Evolutionary conservation across 2,888 invertebrate genomes (phyloP).

Genomic region (Cephus nigrinus): DNA sequence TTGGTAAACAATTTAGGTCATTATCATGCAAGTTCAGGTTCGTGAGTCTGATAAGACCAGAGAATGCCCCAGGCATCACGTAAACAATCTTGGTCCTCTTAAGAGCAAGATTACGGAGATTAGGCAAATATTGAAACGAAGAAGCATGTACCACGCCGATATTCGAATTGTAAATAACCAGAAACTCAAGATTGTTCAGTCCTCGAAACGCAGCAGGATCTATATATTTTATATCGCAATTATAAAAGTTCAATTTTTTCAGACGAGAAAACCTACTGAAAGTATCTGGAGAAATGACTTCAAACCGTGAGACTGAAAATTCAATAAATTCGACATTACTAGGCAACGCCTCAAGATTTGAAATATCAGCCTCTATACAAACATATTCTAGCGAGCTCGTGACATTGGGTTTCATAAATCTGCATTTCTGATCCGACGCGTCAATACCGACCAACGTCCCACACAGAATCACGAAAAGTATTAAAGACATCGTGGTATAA

Average conservation of each 20-base stretch:
- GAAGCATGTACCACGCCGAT: slow-evolving; percentile 34
- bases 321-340: slow-evolving; percentile 52
- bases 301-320: slow-evolving; percentile 48
- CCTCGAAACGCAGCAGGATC: slow-evolving; percentile 44
- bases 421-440: slow-evolving; percentile 41
- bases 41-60: slow-evolving; percentile 34
- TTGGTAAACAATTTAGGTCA: slow-evolving; percentile 50
- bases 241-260: slow-evolving; percentile 46
- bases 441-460: background rate
- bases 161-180: slow-evolving; percentile 45
- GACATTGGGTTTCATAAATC: slow-evolving; percentile 34
- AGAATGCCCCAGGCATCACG: slow-evolving; percentile 46
- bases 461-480: background rate
- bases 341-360: slow-evolving; percentile 40
- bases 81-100: slow-evolving; percentile 40
- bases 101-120: slow-evolving; percentile 38
- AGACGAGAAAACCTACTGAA: slow-evolving; percentile 43
- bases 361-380: slow-evolving; percentile 44
- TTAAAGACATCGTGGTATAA: background rate
- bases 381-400: slow-evolving; percentile 47
- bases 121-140: slow-evolving; percentile 38
- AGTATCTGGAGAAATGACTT: slow-evolving; percentile 37
- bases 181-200: slow-evolving; percentile 42
- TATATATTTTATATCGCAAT: slow-evolving; percentile 43
- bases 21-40: slow-evolving; percentile 47